Conservation (phyloP, 2,797 vertebrate genomes). For the Chelmon rostratus region DNA sequence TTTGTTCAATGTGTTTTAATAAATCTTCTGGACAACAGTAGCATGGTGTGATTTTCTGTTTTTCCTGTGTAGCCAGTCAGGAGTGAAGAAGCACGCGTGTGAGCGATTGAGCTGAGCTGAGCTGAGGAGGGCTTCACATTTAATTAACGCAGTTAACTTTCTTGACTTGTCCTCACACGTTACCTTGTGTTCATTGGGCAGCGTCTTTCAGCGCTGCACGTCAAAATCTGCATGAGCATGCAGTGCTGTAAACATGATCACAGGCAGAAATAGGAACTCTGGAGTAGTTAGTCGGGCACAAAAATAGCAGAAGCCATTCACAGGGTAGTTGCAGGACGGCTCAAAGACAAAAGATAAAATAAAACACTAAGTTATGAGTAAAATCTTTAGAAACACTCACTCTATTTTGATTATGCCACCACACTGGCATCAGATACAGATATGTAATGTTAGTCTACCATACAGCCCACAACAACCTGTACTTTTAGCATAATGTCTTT, state of each 20-base stretch:
- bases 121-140: conserved; percentile 13
- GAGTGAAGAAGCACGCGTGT: not conserved
- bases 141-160: conserved; percentile 6
- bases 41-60: not conserved
- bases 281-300: not conserved
- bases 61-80: not conserved
- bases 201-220: not conserved
- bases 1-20: conserved; percentile 98
- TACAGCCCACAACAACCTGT: not conserved
- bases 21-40: conserved; percentile 92
- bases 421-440: not conserved
- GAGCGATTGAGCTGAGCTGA: conserved; percentile 23
- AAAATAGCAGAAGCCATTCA: conserved; percentile 24
- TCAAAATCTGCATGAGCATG: conserved; percentile 24
- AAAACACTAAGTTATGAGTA: not conserved
- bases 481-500: not conserved
- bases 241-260: conserved; percentile 48
- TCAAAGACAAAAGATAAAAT: not conserved
- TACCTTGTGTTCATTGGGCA: not conserved
- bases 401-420: not conserved
- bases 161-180: conserved; percentile 9
- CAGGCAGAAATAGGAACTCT: conserved; percentile 41
- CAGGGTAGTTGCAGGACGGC: not conserved
- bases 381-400: not conserved
- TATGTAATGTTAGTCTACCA: not conserved